Base-by-base conservation (phyloP, 2,797 vertebrate species). In the Lepus oiostolus region DNA sequence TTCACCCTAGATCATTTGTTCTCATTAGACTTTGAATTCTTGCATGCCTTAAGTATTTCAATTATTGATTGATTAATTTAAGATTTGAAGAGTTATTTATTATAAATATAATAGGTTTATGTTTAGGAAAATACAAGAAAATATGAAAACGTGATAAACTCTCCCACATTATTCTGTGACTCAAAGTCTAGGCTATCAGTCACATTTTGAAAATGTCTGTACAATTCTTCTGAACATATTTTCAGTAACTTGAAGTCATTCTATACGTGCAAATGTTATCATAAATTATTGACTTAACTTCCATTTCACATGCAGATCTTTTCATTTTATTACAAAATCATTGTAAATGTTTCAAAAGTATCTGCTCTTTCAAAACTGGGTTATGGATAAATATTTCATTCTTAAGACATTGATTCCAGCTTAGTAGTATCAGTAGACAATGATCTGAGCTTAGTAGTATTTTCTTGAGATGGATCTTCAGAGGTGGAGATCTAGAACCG, bases 301-400 rank as follows among this genome's bases (percentile, higher is more conserved):
- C 10, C 30, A 54, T 86, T 83, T 77, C 14, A 47, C 35, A 2
- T 21, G 28, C 10, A 50, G 24, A 1, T 58, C 74, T 91, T 90
- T 68, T 50, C 16, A 63, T 38, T 81, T 85, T 74, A 71, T 42
- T 87, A 83, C 2, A 71, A 85, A 75, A 60, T 32, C 14, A 70
- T 28, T 80, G 50, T 63, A 70, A 84, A 52, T 85, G 90, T 90
- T 85, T 89, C 62, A 87, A 54, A 9, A 2, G 2, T 74, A 52
- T 30, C 42, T 85, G 21, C 7, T 94, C 35, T 84, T 84, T 95
- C 16, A 80, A 85, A 96, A 47, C 80, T 85, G 17, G 28, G 12
- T 38, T 74, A 76, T 77, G 85, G 74, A 52, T 70, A 88, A 92
- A 12, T 62, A 63, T 65, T 30, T 60, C 2, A 76, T 72, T 5